Base-by-base conservation (phyloP, 23 tunicate genomes). In the Oikopleura dioica region DNA sequence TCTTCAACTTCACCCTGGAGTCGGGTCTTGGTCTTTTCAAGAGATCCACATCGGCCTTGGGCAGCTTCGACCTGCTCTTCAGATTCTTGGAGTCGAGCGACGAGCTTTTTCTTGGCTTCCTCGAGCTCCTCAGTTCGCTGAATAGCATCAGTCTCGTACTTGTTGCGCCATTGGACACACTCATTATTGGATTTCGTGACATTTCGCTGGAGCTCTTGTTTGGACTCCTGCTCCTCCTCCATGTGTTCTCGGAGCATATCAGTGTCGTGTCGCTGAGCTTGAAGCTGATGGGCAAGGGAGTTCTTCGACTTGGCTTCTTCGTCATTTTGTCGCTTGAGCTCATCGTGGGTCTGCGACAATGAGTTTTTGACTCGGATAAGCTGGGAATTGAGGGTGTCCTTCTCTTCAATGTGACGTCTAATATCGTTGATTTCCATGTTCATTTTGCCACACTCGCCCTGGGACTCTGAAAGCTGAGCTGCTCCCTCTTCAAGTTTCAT, bases 1-100 rank as follows among this genome's bases (percentile, higher is more conserved):
- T 89, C 96, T 67, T 89, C 96, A 33, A 89, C 76, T 69, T 89
- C 96, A 24, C 96, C 89, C 51, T 89, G 96, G 36, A 89, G 75
- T 21, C 96, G n/a, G n/a, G n/a, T n/a, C n/a, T n/a, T n/a, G n/a
- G n/a, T n/a, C n/a, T n/a, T n/a, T n/a, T n/a, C n/a, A n/a, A n/a
- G n/a, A n/a, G n/a, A n/a, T n/a, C n/a, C n/a, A n/a, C n/a, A n/a
- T n/a, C n/a, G n/a, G n/a, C 89, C 96, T 80, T 89, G 96, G 36
- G 96, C 89, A 32, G 89, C 84, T 59, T 89, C 96, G 0, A 89
- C 96, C 0, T 89, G 89, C 37, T 89, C 96, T 59, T 89, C 96
- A 0, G 96, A 89, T 21, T 89, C 96, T 59, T 89, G 96, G 0
- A 89, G 75, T 24, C 96, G 85, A 36, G 89, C 36, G 38, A 89